Percentiles rank a stretch among this genome's conserved stretches.
Evolutionary conservation across 2,797 vertebrate genomes (phyloP).

Genomic region (Myotis daubentonii): DNA sequence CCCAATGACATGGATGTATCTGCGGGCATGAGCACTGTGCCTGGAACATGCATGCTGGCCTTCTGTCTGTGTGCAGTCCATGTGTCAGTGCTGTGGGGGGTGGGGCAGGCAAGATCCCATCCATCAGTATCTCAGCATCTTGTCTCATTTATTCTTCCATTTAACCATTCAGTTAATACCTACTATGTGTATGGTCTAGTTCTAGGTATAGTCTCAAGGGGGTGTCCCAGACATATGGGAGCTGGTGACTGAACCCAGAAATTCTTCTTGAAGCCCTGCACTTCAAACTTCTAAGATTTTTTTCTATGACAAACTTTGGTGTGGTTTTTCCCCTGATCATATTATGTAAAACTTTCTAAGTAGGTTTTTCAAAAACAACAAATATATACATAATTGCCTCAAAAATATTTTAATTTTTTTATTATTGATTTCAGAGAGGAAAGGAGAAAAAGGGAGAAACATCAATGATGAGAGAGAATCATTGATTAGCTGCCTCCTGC

Average conservation of each 20-base stretch:
- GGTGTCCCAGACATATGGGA: background rate
- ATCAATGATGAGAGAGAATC: too few species aligned
- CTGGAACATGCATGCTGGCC: background rate
- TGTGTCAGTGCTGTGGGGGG: background rate
- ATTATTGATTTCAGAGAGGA: too few species aligned
- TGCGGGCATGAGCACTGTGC: background rate
- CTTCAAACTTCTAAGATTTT: background rate
- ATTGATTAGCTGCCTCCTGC: too few species aligned
- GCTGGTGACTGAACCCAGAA: background rate
- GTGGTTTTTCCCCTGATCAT: background rate
- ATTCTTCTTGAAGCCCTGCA: background rate
- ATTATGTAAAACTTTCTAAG: background rate
- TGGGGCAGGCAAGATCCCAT: background rate
- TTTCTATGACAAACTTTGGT: background rate
- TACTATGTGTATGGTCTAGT: background rate
- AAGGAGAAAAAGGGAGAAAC: too few species aligned
- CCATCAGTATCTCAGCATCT: background rate
- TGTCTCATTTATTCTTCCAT: background rate
- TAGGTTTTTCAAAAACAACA: background rate
- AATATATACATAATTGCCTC: background rate
- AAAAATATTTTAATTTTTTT: background rate
- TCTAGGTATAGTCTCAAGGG: background rate
- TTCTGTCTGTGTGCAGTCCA: rapidly evolving
- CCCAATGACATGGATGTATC: background rate
- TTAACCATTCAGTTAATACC: background rate